Evolutionary conservation across 2,113 vertebrate species (phyloP).

Genomic region (Bolborhynchus lineola): DNA sequence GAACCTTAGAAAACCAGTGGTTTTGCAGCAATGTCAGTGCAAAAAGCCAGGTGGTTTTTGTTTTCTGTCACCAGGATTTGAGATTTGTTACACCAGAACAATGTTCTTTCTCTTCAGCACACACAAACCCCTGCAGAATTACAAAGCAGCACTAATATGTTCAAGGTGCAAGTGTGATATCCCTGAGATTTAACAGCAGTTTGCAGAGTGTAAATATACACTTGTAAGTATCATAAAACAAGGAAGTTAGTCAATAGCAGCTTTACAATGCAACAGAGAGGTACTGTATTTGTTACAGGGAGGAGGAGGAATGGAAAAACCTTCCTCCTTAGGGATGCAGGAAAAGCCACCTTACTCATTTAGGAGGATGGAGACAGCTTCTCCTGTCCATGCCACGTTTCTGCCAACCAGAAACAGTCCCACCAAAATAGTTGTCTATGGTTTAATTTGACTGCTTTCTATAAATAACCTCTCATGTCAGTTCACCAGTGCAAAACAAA

Average conservation of each 20-base stretch:
- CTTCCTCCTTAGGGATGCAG: background rate
- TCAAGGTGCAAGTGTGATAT: background rate
- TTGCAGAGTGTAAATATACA: background rate
- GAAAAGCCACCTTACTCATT: background rate
- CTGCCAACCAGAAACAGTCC: background rate
- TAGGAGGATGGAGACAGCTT: background rate
- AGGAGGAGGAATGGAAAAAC: background rate
- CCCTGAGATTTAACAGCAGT: background rate
- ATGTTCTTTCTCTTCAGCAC: accelerated
- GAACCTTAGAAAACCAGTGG: background rate
- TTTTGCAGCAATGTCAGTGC: background rate
- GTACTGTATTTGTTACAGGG: background rate
- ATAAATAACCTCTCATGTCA: background rate
- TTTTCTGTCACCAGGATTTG: background rate
- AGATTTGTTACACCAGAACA: accelerated
- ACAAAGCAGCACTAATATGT: background rate
- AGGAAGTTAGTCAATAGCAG: background rate
- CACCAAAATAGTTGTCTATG: background rate
- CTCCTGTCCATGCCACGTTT: background rate
- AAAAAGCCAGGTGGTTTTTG: background rate
- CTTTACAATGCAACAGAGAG: background rate
- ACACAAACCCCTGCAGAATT: background rate
- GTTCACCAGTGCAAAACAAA: background rate
- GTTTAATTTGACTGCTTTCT: background rate
- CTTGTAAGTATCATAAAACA: background rate